phyloP scores from a whole-genome alignment of 1,140 invertebrate genomes.

The Drosophila leontia region DNA sequence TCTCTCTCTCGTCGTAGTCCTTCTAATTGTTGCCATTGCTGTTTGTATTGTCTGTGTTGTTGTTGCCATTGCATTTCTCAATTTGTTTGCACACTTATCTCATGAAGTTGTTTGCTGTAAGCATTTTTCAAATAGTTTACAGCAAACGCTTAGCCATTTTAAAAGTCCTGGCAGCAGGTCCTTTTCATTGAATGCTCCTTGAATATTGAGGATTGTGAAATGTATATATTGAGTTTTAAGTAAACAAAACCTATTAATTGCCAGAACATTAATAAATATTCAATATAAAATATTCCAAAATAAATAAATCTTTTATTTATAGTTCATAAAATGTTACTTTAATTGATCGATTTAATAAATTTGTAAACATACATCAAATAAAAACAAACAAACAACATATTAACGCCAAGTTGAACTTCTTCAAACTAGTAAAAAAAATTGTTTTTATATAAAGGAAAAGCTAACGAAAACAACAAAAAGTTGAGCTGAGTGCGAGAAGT shows the following conservation, averaged over 20 bases:
- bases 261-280: background rate
- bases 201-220: background rate
- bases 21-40: slow-evolving; percentile 29
- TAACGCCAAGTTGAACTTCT: slow-evolving; percentile 24
- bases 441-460: background rate
- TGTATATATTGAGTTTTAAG: background rate
- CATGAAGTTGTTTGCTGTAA: slow-evolving; percentile 34
- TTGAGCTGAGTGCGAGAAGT: slow-evolving; percentile 27
- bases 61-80: slow-evolving; percentile 67
- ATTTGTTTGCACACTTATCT: slow-evolving; percentile 77
- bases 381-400: slow-evolving; percentile 13
- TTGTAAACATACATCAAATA: slow-evolving; percentile 10
- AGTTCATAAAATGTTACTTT: background rate
- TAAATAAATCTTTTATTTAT: background rate
- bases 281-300: background rate
- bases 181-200: slow-evolving; percentile 47
- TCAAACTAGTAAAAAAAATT: slow-evolving; percentile 26
- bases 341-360: slow-evolving; percentile 7
- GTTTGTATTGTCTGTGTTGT: slow-evolving; percentile 7
- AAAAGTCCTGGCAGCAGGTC: slow-evolving; percentile 3
- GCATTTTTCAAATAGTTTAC: slow-evolving; percentile 37
- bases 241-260: background rate
- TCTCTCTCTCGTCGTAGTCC: background rate
- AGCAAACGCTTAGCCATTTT: slow-evolving; percentile 21
- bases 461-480: slow-evolving; percentile 19